Conservation (phyloP, 2,797 vertebrate genomes). For the Manis javanica region DNA sequence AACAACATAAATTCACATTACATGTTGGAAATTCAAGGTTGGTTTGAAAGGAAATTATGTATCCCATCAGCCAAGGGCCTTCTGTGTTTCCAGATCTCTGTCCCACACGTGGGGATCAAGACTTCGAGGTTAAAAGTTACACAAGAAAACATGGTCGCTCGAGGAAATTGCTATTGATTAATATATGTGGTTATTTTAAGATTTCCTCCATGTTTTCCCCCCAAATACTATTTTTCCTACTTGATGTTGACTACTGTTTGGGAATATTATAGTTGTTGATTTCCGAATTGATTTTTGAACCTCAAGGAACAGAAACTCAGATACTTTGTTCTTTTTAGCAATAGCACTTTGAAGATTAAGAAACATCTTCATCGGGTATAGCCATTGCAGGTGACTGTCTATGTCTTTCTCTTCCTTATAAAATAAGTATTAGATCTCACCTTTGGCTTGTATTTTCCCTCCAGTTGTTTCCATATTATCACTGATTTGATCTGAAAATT, state of each 20-base stretch:
- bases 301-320: background rate
- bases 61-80: background rate
- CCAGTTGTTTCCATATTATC: background rate
- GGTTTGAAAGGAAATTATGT: constrained; percentile 7
- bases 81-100: background rate
- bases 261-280: background rate
- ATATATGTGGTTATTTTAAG: background rate
- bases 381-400: background rate
- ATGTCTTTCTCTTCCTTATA: background rate
- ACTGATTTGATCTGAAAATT: background rate
- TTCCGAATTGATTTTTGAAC: background rate
- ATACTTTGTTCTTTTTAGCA: background rate
- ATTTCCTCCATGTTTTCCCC: background rate
- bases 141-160: background rate
- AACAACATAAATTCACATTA: constrained; percentile 9
- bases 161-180: background rate
- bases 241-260: background rate
- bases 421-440: background rate
- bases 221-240: background rate
- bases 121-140: background rate
- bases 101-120: background rate
- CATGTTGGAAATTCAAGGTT: background rate
- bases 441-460: background rate
- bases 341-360: background rate
- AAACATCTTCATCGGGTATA: background rate